These are phyloP conservation scores for Xestia xanthographa DNA, from an alignment of 2,888 invertebrate species.

Conservation along the genomic window DNA sequence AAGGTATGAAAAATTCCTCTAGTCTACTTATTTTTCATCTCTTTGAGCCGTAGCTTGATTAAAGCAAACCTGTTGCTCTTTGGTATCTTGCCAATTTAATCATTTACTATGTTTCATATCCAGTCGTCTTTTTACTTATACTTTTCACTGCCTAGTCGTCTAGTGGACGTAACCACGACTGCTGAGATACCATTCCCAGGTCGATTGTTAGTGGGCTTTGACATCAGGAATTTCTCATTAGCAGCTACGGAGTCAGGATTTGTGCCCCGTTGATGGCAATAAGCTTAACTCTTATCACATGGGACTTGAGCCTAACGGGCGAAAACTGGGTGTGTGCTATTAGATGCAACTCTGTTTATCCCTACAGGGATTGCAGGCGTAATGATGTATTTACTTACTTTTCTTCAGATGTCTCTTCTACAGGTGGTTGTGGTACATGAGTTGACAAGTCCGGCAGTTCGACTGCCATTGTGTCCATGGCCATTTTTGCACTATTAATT, in stretches of 20 bases:
- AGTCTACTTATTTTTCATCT: neutral
- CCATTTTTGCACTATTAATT: slow-evolving; percentile 78
- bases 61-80: slow-evolving; percentile 53
- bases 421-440: slow-evolving; percentile 79
- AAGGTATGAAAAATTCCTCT: neutral
- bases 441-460: slow-evolving; percentile 87
- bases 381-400: slow-evolving; percentile 80
- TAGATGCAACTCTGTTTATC: neutral
- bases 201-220: neutral
- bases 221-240: neutral
- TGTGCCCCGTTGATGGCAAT: neutral
- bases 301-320: neutral
- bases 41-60: slow-evolving; percentile 27
- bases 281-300: neutral
- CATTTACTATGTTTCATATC: slow-evolving; percentile 31
- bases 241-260: neutral
- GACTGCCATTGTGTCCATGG: slow-evolving; percentile 89
- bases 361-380: neutral
- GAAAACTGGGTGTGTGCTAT: neutral
- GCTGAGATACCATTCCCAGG: neutral
- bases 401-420: slow-evolving; percentile 87
- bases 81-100: slow-evolving; percentile 48
- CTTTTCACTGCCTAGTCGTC: neutral
- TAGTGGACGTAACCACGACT: too few relatives aligned
- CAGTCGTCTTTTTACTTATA: neutral